A percentile compares a stretch with the other conserved stretches of the same genome.
Conservation (phyloP, 2,797 vertebrate species). For the Melopsittacus undulatus region DNA sequence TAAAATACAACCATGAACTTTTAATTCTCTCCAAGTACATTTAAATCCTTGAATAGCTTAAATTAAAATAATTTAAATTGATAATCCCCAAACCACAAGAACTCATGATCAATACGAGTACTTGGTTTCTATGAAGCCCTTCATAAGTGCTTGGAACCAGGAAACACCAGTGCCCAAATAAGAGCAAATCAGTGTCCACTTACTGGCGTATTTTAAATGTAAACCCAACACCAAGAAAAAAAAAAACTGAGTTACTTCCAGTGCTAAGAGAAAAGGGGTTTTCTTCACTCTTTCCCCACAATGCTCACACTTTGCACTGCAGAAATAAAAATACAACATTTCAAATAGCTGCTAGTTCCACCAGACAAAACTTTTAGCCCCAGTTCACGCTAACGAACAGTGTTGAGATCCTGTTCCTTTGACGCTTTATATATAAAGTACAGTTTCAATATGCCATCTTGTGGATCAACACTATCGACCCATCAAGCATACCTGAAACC, state of each 20-base stretch:
- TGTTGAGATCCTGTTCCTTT: neutral
- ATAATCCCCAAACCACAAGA: neutral
- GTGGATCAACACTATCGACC: neutral
- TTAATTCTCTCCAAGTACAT: neutral
- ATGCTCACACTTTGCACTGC: neutral
- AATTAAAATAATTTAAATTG: neutral
- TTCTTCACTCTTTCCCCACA: neutral
- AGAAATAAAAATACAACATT: neutral
- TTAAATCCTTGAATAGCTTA: neutral
- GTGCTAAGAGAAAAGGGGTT: neutral
- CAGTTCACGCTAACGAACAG: neutral
- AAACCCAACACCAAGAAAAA: neutral
- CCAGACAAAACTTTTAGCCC: neutral
- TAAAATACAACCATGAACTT: neutral
- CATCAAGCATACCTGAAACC: neutral
- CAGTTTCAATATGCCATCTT: neutral
- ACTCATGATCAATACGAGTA: neutral
- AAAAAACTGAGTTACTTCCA: neutral
- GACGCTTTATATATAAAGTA: neutral
- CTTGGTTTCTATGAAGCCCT: neutral
- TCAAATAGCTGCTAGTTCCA: neutral
- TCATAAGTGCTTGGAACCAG: neutral
- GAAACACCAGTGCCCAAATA: neutral
- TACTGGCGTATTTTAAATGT: neutral
- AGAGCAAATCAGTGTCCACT: neutral